Evolutionary conservation across 2,797 vertebrate genomes (phyloP), one percentile per base, ranked within the genome.

Genomic region (Acipenser oxyrinchus): DNA sequence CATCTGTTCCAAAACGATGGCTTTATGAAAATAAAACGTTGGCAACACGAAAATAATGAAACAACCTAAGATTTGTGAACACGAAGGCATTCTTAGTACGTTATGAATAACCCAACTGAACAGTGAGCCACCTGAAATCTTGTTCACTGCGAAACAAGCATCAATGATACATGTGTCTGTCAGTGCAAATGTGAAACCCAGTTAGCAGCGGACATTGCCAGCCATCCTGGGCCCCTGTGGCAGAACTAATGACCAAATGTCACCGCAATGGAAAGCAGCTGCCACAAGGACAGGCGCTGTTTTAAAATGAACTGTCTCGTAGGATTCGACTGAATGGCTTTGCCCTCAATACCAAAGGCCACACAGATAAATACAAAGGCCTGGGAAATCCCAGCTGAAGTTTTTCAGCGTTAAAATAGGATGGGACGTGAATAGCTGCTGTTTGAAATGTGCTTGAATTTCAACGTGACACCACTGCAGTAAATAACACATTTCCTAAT

Each of bases 221-320:
- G 60, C 60, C 60, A 62, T 62, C 8, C 23, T 48, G 18, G 23
- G 8, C 60, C 60, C 13, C 11, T 62, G 48, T 53, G 49, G 50
- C 63, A 65, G 58, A 52, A 60, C 68, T 69, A 62, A 62, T 62
- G 23, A 37, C 60, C 48, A 62, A 62, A 62, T 62, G 60, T 62
- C 60, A 62, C 10, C 6, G 13, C 11, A 62, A 62, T 8, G 60
- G 10, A 62, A 23, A 62, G 9, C 18, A n/a, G 48, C 5, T 62
- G 60, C 60, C 60, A 62, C 7, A 62, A 37, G 60, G 60, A 62
- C 60, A 37, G 10, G 48, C 9, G 13, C 60, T 62, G 11, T 62
- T 62, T 37, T 7, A 62, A 55, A 62, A 62, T 48, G 48, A 9
- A 7, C 18, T 62, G 10, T 62, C 60, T 18, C 8, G 48, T 62